Base-by-base conservation (phyloP, 2,888 invertebrate species). In the Apotomis capreana region DNA sequence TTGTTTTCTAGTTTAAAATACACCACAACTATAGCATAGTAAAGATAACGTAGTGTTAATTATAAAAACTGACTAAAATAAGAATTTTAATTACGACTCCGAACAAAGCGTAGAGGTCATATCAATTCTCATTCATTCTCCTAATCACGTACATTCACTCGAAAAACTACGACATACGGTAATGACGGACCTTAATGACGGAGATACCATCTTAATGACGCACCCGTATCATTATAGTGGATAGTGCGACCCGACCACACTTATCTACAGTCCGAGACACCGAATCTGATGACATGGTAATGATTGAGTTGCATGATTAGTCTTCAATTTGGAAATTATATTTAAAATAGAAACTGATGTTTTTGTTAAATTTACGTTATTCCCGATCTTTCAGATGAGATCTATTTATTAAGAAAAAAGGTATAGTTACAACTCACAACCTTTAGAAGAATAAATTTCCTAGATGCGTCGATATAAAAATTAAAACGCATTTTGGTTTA, bases 161-260 rank as follows among this genome's bases (percentile, higher is more conserved):
- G 63, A 61, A 75, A 73, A 58, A 63, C 55, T 58, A 65, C 62
- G 61, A 68, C 65, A 44, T 60, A 58, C 52, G 26, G 73, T 85
- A 85, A 86, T 84, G 82, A 81, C 76, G 77, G 72, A 70, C 77
- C 80, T 86, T 89, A 90, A 90, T 89, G 90, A 89, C 81, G 76
- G 70, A 81, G 91, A 91, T 91, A 91, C 72, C 74, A 91, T 91
- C 91, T 90, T 87, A 91, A 90, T 89, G 90, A 87, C 78, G 76
- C 83, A 79, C 77, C 85, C 82, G 84, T 87, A 81, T 87, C 87
- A 87, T 89, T 89, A 86, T 78, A 84, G 83, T 73, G 84, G 80
- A 80, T 80, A 85, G 79, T 82, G 78, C 77, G 74, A 65, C 73
- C 80, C 60, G 61, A 57, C 54, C 54, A 49, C 68, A 57, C 51